Conservation (phyloP, 2,888 invertebrate genomes). For the Microctonus hyperodae region DNA sequence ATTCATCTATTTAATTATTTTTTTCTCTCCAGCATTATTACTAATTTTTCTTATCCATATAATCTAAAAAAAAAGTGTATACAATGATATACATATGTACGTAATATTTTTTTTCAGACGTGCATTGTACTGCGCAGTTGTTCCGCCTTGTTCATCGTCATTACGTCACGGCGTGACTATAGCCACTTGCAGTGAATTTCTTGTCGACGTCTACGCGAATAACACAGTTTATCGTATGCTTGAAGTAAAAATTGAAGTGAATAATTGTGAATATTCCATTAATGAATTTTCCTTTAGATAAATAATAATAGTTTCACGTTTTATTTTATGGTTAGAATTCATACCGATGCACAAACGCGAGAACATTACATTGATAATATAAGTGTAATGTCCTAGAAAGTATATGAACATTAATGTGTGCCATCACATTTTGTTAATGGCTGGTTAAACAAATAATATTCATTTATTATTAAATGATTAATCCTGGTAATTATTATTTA, state of each 20-base stretch:
- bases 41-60: neutral
- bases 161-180: constrained; percentile 42
- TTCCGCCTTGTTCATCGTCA: constrained; percentile 26
- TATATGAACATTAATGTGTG: neutral
- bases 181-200: constrained; percentile 29
- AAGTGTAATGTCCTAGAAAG: no score
- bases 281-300: constrained; percentile 24
- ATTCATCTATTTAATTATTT: neutral
- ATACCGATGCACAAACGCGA: neutral
- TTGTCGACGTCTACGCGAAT: constrained; percentile 24
- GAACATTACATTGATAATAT: no score
- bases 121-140: constrained; percentile 41
- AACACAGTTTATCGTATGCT: constrained; percentile 12
- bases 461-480: no score
- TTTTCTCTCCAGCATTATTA: neutral
- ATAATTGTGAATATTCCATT: constrained; percentile 26
- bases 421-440: neutral
- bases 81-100: neutral
- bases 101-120: constrained; percentile 7
- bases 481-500: no score
- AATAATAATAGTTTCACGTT: neutral
- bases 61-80: neutral
- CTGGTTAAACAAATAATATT: no score
- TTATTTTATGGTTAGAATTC: neutral
- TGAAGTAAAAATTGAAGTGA: constrained; percentile 30